Base-by-base conservation (phyloP, 2,888 invertebrate species). In the Pterobdella sp. region DNA sequence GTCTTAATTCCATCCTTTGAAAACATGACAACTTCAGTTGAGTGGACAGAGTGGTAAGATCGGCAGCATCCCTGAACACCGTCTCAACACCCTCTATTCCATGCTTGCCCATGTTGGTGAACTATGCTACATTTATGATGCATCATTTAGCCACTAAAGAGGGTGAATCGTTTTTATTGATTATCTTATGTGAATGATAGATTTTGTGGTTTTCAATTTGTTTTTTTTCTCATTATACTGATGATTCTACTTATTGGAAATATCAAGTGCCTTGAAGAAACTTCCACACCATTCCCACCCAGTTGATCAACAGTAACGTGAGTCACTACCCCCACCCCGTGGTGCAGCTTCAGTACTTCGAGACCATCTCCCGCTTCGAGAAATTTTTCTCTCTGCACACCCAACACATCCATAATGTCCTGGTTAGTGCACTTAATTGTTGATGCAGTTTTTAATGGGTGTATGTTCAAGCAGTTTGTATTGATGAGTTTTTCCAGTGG, bases 311-410 rank as follows among this genome's bases (percentile, higher is more conserved):
- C 1, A 84, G 85, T 75, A 83, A 84, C 49, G 85, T 87, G 10
- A 84, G 84, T 75, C 79, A 80, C 32, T 83, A 85, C 76, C 82
- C 81, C 22, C 86, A 87, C 78, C 80, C 82, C 67, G 81, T 84
- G 14, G 85, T 87, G 0, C 80, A 81, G 63, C 78, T 86, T 32
- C 85, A 86, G 79, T 87, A 83, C 79, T 86, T 85, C 79, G 86
- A 86, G 79, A 84, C 84, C 1, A 81, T 85, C 31, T 83, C 83
- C n/a, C 83, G 87, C 36, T 87, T 87, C 77, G 87, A 87, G 75
- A 86, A 85, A 78, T 86, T 86, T 80, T 86, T 87, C 78, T 78
- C 80, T 26, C 81, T 81, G 52, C 85, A 86, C 76, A 83, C 86
- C 2, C 82, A 84, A 66, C 83, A 84, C 77, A 82, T 86, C 74